Conservation (phyloP, 2,113 vertebrate species). For the Prochilodus magdalenae region DNA sequence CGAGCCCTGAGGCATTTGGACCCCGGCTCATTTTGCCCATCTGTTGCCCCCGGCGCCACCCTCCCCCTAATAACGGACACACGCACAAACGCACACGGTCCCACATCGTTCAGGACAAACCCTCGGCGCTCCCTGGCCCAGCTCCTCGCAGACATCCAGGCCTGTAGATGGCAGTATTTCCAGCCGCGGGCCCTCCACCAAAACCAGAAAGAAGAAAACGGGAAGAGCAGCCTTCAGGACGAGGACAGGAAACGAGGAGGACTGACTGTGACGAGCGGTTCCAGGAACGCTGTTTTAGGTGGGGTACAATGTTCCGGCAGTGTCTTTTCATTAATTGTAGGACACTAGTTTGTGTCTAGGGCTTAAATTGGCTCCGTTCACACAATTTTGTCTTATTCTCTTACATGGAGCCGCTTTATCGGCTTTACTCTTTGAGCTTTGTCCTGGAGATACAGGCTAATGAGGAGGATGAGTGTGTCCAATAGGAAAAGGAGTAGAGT, state of each 20-base stretch:
- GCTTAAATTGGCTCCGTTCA: no score
- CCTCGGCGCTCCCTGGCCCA: constrained; percentile 81
- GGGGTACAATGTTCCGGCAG: constrained; percentile 52
- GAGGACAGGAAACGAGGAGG: constrained; percentile 79
- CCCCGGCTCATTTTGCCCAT: constrained; percentile 82
- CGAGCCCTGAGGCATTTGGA: constrained; percentile 84
- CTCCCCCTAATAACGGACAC: constrained; percentile 67
- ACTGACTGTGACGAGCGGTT: constrained; percentile 74
- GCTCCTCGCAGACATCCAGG: constrained; percentile 91
- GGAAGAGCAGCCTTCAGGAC: constrained; percentile 81
- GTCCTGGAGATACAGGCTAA: no score
- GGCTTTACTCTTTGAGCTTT: no score
- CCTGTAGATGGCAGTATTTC: constrained; percentile 90
- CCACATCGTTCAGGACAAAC: background rate
- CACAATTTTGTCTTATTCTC: background rate
- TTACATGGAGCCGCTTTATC: no score
- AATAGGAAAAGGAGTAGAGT: no score
- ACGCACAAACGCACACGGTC: constrained; percentile 22
- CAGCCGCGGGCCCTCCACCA: constrained; percentile 82
- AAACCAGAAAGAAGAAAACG: constrained; percentile 79
- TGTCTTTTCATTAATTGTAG: background rate
- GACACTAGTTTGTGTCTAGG: background rate
- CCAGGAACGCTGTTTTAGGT: constrained; percentile 86
- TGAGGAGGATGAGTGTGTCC: no score
- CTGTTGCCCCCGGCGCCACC: constrained; percentile 80